Percentiles rank a stretch among this genome's conserved stretches.
Conservation (phyloP, 2,888 invertebrate species). For the Empis stercorea region DNA sequence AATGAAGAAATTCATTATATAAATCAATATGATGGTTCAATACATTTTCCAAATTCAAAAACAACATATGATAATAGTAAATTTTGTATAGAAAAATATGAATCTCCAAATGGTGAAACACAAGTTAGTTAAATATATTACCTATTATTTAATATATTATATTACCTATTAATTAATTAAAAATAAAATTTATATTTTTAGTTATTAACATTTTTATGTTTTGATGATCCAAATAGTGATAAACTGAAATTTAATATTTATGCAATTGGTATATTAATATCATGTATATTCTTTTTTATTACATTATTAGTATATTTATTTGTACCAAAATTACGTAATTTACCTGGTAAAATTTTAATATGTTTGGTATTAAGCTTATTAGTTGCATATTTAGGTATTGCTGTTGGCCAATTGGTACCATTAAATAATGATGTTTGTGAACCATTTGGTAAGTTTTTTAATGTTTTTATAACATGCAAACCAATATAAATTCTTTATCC, state of each 20-base stretch:
- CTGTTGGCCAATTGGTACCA: slow-evolving; percentile 41
- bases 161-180: background rate
- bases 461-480: too few species aligned
- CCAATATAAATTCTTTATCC: background rate
- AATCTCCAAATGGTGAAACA: slow-evolving; percentile 16
- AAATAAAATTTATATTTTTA: slow-evolving; percentile 12
- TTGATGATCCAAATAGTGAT: slow-evolving; percentile 28
- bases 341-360: slow-evolving; percentile 61
- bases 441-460: slow-evolving; percentile 38
- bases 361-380: slow-evolving; percentile 54
- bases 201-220: slow-evolving; percentile 31
- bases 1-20: slow-evolving; percentile 26
- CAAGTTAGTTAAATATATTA: slow-evolving; percentile 19
- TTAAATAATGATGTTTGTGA: slow-evolving; percentile 37
- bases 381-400: slow-evolving; percentile 49
- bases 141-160: background rate
- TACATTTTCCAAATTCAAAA: slow-evolving; percentile 19
- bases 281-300: slow-evolving; percentile 49
- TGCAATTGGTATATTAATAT: slow-evolving; percentile 40
- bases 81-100: slow-evolving; percentile 28
- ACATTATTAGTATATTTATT: slow-evolving; percentile 53
- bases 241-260: slow-evolving; percentile 28
- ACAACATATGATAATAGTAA: slow-evolving; percentile 23
- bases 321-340: slow-evolving; percentile 52
- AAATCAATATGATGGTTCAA: slow-evolving; percentile 25